Evolutionary conservation across 2,888 invertebrate genomes (phyloP).

Genomic region (Leptopilina drosophilae): DNA sequence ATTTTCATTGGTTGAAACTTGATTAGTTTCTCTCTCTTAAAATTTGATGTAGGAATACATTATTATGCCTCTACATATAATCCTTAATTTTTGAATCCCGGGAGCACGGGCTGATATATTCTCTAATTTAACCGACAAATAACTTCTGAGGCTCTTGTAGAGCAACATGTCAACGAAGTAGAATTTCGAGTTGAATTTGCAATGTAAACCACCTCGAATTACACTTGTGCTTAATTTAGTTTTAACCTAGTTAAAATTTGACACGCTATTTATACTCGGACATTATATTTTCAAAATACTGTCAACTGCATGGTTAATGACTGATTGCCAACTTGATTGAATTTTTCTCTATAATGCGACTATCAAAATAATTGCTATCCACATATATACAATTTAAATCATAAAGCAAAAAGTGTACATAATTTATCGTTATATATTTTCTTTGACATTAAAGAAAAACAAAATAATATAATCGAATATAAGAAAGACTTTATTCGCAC

Average conservation of each 20-base stretch:
- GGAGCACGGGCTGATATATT: constrained; percentile 55
- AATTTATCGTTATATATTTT: constrained; percentile 10
- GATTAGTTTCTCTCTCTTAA: too few relatives aligned
- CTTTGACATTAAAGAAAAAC: constrained; percentile 9
- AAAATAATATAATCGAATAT: constrained; percentile 10
- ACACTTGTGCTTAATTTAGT: constrained; percentile 60
- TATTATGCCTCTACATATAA: too few relatives aligned
- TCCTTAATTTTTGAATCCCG: background rate
- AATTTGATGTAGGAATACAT: too few relatives aligned
- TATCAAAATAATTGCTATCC: too few relatives aligned
- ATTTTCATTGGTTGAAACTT: too few relatives aligned
- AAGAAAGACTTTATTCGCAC: constrained; percentile 22
- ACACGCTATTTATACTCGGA: too few relatives aligned
- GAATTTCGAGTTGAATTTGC: constrained; percentile 72
- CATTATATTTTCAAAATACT: background rate
- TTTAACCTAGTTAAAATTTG: too few relatives aligned
- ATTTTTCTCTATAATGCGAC: too few relatives aligned
- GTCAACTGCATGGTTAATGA: too few relatives aligned
- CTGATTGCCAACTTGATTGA: too few relatives aligned
- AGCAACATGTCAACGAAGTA: constrained; percentile 59
- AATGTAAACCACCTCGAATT: constrained; percentile 69
- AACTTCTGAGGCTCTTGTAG: constrained; percentile 60
- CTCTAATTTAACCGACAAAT: constrained; percentile 71
- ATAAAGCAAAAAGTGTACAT: background rate
- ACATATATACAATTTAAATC: too few relatives aligned